A percentile compares a stretch with the other conserved stretches of the same genome.
Evolutionary conservation across 2,113 vertebrate genomes (phyloP).

Genomic region (Malaclemys terrapin): DNA sequence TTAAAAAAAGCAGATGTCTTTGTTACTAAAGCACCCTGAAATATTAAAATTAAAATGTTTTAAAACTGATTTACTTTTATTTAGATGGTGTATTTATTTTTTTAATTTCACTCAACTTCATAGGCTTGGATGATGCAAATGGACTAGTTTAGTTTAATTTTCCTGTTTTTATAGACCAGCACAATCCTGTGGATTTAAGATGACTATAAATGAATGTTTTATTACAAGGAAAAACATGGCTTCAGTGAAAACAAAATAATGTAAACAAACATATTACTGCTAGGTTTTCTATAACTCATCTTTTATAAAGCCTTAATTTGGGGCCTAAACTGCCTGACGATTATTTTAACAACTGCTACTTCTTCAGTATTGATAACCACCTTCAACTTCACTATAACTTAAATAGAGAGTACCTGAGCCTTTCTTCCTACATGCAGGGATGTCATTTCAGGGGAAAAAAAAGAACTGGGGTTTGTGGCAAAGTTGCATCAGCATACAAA

Average conservation of each 20-base stretch:
- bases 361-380: neutral
- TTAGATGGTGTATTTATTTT: neutral
- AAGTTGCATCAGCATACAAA: neutral
- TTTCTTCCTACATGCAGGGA: neutral
- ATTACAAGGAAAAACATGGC: neutral
- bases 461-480: neutral
- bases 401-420: fast-evolving
- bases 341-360: neutral
- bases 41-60: neutral
- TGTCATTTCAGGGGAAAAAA: neutral
- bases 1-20: neutral
- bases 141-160: neutral
- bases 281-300: neutral
- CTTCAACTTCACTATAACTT: neutral
- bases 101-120: neutral
- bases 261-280: neutral
- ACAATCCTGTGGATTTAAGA: neutral
- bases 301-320: neutral
- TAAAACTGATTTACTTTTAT: neutral
- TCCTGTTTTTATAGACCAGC: fast-evolving
- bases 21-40: neutral
- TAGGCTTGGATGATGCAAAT: neutral
- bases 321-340: neutral
- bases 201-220: neutral
- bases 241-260: neutral